These are phyloP conservation scores for Vollenhovia emeryi DNA, from an alignment of 1,140 invertebrate genomes.

Conservation along the genomic window DNA sequence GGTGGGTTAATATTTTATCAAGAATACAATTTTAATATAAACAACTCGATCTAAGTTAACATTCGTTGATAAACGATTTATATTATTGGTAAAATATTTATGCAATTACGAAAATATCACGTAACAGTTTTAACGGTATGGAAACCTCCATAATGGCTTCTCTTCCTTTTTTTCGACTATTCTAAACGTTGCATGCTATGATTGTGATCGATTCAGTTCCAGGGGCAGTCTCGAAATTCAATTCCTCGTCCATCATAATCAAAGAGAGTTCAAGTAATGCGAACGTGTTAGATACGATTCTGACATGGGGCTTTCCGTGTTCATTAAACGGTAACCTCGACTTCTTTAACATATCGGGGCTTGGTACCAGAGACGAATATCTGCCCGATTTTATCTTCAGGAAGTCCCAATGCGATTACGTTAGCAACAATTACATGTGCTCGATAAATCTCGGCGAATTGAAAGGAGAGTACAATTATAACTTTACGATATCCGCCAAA, in stretches of 20 bases:
- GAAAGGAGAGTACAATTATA: conserved; percentile 77
- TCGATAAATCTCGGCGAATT: conserved; percentile 69
- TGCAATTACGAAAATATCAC: not conserved
- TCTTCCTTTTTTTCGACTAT: not conserved
- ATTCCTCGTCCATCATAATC: conserved; percentile 50
- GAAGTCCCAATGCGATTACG: not conserved
- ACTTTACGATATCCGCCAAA: conserved; percentile 72
- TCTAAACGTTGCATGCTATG: conserved; percentile 5
- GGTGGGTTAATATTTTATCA: not conserved
- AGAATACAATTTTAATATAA: not conserved
- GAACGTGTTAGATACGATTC: conserved; percentile 72
- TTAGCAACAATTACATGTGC: conserved; percentile 60
- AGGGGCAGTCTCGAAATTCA: conserved; percentile 71
- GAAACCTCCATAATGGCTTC: not conserved
- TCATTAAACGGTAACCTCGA: conserved; percentile 73
- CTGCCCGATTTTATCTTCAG: conserved; percentile 38
- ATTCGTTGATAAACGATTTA: not conserved
- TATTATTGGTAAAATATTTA: conserved; percentile 3
- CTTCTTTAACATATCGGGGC: conserved; percentile 69
- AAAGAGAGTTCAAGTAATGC: conserved; percentile 59
- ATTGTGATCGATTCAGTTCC: conserved; percentile 70
- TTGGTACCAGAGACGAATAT: conserved; percentile 69
- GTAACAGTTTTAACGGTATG: not conserved
- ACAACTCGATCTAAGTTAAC: not conserved
- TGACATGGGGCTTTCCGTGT: conserved; percentile 78